Conservation (phyloP, 2,797 vertebrate genomes). For the Sciaenops ocellatus region DNA sequence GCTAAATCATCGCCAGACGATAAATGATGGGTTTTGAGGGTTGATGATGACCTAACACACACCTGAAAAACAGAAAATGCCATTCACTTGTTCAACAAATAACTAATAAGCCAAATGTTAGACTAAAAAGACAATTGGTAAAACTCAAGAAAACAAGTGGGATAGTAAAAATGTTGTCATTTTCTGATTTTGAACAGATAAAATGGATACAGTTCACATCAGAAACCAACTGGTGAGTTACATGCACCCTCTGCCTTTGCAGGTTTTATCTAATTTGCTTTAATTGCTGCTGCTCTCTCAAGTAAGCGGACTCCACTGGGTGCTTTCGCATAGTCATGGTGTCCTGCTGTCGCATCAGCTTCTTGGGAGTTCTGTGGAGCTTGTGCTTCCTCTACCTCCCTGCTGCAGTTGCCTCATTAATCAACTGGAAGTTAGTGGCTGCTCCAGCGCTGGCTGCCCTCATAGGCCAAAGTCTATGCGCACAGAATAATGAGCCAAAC, state of each 20-base stretch:
- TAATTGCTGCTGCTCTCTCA: slow-evolving; percentile 66
- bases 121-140: neutral
- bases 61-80: neutral
- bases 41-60: neutral
- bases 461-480: slow-evolving; percentile 83
- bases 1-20: too few species aligned
- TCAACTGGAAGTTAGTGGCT: slow-evolving; percentile 92
- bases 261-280: slow-evolving; percentile 66
- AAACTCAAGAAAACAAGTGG: slow-evolving; percentile 13
- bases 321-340: slow-evolving; percentile 69
- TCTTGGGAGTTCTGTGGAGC: slow-evolving; percentile 85
- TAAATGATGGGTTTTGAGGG: too few species aligned
- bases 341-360: slow-evolving; percentile 86
- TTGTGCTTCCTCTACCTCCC: slow-evolving; percentile 83
- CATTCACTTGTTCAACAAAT: neutral
- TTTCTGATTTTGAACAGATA: slow-evolving; percentile 7
- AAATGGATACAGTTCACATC: slow-evolving; percentile 33
- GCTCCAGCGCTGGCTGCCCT: slow-evolving; percentile 81
- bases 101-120: neutral
- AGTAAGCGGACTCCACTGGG: slow-evolving; percentile 50
- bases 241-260: slow-evolving; percentile 32
- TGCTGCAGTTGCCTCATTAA: slow-evolving; percentile 91
- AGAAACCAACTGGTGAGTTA: slow-evolving; percentile 35
- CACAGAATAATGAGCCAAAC: slow-evolving; percentile 88
- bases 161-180: neutral